A percentile compares a stretch with the other conserved stretches of the same genome.
These are phyloP conservation scores for Acridotheres tristis DNA, from an alignment of 2,797 vertebrate genomes.

Conservation along the genomic window DNA sequence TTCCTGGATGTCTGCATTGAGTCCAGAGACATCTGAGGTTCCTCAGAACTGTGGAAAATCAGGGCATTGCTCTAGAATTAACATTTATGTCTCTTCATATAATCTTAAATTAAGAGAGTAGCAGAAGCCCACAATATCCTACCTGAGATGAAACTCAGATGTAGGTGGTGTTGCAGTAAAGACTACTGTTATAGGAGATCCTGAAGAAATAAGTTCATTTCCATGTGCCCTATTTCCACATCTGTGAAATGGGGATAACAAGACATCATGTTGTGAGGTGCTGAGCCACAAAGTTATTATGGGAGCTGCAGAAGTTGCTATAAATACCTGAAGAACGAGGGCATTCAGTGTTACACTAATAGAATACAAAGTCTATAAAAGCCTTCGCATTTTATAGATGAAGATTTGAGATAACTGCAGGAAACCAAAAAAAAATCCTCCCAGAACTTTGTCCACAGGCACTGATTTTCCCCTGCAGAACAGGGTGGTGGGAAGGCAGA, in stretches of 20 bases:
- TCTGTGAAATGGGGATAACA: constrained; percentile 51
- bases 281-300: constrained; percentile 46
- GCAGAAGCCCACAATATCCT: not conserved
- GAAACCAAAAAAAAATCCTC: not conserved
- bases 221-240: constrained; percentile 37
- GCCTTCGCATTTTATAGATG: not conserved
- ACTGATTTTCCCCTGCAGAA: not conserved
- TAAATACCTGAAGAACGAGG: constrained; percentile 63
- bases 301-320: constrained; percentile 53
- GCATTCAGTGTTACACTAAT: constrained; percentile 23
- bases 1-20: not conserved
- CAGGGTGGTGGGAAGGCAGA: not conserved
- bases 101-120: not conserved
- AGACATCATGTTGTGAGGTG: not conserved
- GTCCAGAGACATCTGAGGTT: not conserved
- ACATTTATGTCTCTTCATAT: not conserved
- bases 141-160: not conserved
- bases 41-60: not conserved
- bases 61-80: not conserved
- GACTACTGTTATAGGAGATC: not conserved
- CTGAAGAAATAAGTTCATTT: not conserved
- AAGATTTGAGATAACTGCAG: not conserved
- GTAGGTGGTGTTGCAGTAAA: not conserved
- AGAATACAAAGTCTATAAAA: constrained; percentile 21
- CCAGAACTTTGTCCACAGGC: not conserved